Base-by-base conservation (phyloP, 2,797 vertebrate genomes). In the Falco columbarius region DNA sequence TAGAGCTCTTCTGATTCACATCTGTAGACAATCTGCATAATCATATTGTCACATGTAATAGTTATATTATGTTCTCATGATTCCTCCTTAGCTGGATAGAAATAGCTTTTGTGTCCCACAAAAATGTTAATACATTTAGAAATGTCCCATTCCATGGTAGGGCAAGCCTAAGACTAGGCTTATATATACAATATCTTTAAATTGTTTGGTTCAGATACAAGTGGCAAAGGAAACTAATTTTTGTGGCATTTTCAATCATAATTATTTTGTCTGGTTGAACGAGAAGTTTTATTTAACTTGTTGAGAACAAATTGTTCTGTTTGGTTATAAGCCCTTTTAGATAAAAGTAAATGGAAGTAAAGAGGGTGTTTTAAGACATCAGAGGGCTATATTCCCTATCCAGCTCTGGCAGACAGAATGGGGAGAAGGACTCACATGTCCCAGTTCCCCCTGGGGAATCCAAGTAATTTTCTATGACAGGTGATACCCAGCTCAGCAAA, bases 21-120 rank as follows among this genome's bases (percentile, higher is more conserved):
- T 91, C 91, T 96, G 94, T 32, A 88, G 58, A 79, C 90, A 68
- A 91, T 94, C 62, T 95, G 62, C 55, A 83, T 81, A 95, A 89
- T 80, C 62, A 67, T 84, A 27, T 81, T 88, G 87, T 89, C 80
- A 94, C 66, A 66, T 75, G 62, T 66, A 90, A 90, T 71, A 66
- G 47, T 72, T 90, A 66, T 44, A 80, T 80, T 90, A 55, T 65
- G 19, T 77, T 89, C 76, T 86, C 11, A 4, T 76, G 23, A 46
- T 73, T 93, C 42, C 14, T 30, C 21, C 56, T 93, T 89, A 93
- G 58, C 36, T 91, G 51, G 40, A 49, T 47, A 70, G 88, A 95
- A 90, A 82, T 63, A 52, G 30, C 24, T 95, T 94, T 91, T 30
- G n/a, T 79, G 77, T 86, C 52, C 75, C 92, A 82, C 81, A 96